Evolutionary conservation across 1,140 invertebrate species (phyloP).

Genomic region (Drosophila bocqueti): DNA sequence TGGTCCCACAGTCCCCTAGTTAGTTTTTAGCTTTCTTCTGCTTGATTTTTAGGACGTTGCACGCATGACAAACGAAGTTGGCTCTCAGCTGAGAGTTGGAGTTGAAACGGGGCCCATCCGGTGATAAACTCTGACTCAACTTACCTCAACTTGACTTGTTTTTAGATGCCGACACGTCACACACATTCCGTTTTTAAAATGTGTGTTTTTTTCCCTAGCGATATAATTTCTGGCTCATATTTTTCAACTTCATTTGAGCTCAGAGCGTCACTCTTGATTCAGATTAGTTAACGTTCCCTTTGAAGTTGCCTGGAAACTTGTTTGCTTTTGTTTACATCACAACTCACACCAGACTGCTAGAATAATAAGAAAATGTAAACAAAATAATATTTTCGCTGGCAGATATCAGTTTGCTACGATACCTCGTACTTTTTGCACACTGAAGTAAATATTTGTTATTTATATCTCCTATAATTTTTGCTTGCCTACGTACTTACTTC

Average conservation of each 20-base stretch:
- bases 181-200: neutral
- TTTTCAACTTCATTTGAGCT: neutral
- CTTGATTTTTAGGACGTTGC: conserved; percentile 44
- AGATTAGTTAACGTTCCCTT: neutral
- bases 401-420: conserved; percentile 11
- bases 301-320: neutral
- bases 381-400: conserved; percentile 17
- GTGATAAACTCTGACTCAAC: conserved; percentile 32
- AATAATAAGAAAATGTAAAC: conserved; percentile 44
- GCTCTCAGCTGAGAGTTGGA: conserved; percentile 26
- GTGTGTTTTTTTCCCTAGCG: neutral
- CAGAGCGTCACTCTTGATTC: neutral
- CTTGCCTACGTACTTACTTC: neutral
- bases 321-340: conserved; percentile 6
- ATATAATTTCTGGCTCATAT: neutral
- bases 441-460: conserved; percentile 58
- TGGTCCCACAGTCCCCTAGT: neutral
- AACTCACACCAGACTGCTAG: neutral
- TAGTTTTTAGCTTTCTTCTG: conserved; percentile 25
- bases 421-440: conserved; percentile 20
- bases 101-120: conserved; percentile 33
- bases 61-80: conserved; percentile 62
- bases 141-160: conserved; percentile 11
- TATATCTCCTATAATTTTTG: conserved; percentile 19
- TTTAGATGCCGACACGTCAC: conserved; percentile 24